Base-by-base conservation (phyloP, 2,113 vertebrate species). In the Bos indicus region DNA sequence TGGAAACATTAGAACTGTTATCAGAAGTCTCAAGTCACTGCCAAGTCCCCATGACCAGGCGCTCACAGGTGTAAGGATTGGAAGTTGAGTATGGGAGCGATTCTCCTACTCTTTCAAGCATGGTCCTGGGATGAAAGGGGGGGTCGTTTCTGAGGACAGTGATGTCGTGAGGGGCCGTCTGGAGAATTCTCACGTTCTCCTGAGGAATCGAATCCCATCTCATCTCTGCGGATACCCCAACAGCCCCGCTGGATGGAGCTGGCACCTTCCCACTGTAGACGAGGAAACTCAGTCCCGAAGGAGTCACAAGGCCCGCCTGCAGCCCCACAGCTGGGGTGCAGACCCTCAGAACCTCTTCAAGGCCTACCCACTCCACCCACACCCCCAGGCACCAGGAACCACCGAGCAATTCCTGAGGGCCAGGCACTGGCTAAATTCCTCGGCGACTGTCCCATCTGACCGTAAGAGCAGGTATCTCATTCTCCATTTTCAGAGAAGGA, bases 371-470 rank as follows among this genome's bases (percentile, higher is more conserved):
- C 36, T 13, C 40, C n/a, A 9, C 30, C 30, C 1, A 1, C 13
- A 71, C 7, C 40, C 25, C 81, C 23, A 2, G 30, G 46, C 36
- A 11, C 52, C 3, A 26, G 5, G 46, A 19, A 14, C 19, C 1
- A 0, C 30, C 1, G 3, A 82, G 78, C 36, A 46, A 14, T 2
- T n/a, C 67, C 84, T 23, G 7, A 52, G 5, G 33, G 17, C 74
- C 25, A 13, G 5, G 26, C 3, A 0, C 77, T 4, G 28, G 7
- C n/a, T 14, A 14, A 13, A 14, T 1, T 9, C 46, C 89, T 36
- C 9, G 7, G 36, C 9, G 0, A 3, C 1, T 1, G 2, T 25
- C 74, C 33, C 26, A 3, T 15, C 10, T 7, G 46, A 57, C 28
- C n/a, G 5, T 16, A 48, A n/a, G 15, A 43, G 9, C 52, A 52